A percentile compares a stretch with the other conserved stretches of the same genome.
Evolutionary conservation across 37 sponge, comb jelly and placozoan genomes (phyloP).

Genomic region (Crambe crambe): DNA sequence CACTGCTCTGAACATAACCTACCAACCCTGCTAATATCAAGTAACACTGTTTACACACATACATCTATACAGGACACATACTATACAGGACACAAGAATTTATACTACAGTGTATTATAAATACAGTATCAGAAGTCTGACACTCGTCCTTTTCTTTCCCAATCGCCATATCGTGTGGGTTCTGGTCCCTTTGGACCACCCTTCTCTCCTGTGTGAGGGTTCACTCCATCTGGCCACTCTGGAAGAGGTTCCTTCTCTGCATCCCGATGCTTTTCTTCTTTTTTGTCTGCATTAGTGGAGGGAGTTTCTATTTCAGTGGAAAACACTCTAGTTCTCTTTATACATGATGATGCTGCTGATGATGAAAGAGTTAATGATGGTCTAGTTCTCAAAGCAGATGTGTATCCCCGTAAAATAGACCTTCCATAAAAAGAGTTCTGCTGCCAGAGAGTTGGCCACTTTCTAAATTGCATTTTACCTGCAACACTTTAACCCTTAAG

Average conservation of each 20-base stretch:
- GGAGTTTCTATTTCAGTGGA: too few species aligned
- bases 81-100: neutral
- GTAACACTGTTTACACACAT: neutral
- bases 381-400: too few species aligned
- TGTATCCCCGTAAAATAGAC: too few species aligned
- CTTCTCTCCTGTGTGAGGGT: constrained; percentile 93
- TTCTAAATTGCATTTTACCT: too few species aligned
- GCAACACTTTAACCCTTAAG: too few species aligned
- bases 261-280: constrained; percentile 32
- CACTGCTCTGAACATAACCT: constrained; percentile 27
- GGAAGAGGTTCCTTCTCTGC: constrained; percentile 60
- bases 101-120: neutral
- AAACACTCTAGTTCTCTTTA: too few species aligned
- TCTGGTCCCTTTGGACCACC: constrained; percentile 97
- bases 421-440: too few species aligned
- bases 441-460: too few species aligned
- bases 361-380: neutral
- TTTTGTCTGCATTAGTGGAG: neutral
- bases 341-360: too few species aligned
- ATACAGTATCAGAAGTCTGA: constrained; percentile 76
- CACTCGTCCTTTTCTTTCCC: constrained; percentile 97
- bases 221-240: constrained; percentile 79
- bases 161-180: constrained; percentile 98
- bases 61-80: neutral
- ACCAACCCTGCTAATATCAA: neutral